Conservation (phyloP, 2,888 invertebrate species). For the Ptychoptera albimana region DNA sequence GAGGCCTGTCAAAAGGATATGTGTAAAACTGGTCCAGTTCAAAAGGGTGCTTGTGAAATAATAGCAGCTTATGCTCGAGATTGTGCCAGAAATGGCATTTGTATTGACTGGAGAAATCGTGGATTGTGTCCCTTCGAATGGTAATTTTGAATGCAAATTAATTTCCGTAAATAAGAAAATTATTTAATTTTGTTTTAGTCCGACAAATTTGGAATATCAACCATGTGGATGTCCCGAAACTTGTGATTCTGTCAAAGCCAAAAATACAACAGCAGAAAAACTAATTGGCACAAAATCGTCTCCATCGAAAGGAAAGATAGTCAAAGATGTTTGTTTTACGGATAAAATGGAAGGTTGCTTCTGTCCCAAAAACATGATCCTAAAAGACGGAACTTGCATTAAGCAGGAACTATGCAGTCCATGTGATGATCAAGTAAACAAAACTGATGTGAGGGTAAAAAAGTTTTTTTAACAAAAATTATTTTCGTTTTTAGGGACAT, state of each 20-base stretch:
- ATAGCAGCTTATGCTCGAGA: conserved; percentile 57
- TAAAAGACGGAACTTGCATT: conserved; percentile 58
- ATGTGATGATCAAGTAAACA: conserved; percentile 44
- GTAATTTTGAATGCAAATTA: no score
- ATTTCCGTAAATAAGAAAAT: no score
- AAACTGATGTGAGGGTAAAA: no score
- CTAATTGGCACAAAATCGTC: conserved; percentile 19
- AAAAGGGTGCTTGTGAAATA: conserved; percentile 42
- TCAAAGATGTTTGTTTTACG: conserved; percentile 28
- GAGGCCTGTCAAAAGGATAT: conserved; percentile 52
- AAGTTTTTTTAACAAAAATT: no score
- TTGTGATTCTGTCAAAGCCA: conserved; percentile 21
- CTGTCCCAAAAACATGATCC: conserved; percentile 59
- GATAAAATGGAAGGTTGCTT: conserved; percentile 61
- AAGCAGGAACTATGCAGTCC: conserved; percentile 46
- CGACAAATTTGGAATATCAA: conserved; percentile 23
- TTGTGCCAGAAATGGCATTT: conserved; percentile 53
- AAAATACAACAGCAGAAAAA: conserved; percentile 21
- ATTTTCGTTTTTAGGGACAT: conserved; percentile 30
- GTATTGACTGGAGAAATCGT: conserved; percentile 50
- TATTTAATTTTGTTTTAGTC: conserved; percentile 28
- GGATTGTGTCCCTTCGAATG: conserved; percentile 48
- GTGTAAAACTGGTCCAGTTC: conserved; percentile 37
- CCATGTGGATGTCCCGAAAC: conserved; percentile 27
- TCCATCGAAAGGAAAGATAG: conserved; percentile 16